A percentile compares a stretch with the other conserved stretches of the same genome.
These are phyloP conservation scores for Calycopis cecrops DNA, from an alignment of 1,140 invertebrate genomes.

Conservation along the genomic window DNA sequence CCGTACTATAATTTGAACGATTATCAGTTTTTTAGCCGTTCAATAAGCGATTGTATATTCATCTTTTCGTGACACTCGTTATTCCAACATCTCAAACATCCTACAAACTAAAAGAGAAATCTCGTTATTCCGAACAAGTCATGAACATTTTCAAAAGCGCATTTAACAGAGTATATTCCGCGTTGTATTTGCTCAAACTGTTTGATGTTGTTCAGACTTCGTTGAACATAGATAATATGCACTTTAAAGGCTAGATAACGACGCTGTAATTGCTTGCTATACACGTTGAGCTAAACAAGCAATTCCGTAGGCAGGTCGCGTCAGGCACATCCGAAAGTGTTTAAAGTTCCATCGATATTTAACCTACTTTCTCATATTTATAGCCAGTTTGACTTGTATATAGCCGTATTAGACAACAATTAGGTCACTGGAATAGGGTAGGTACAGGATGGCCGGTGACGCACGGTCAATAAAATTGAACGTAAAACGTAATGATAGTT, in stretches of 20 bases:
- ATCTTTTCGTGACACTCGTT: no score
- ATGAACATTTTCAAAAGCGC: not conserved
- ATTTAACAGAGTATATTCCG: not conserved
- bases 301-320: slow-evolving; percentile 34
- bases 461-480: slow-evolving; percentile 32
- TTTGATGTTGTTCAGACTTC: no score
- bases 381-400: slow-evolving; percentile 59
- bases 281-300: slow-evolving; percentile 34
- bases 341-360: slow-evolving; percentile 65
- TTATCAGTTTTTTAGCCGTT: no score
- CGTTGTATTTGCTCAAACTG: not conserved
- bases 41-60: no score
- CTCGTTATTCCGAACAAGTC: not conserved
- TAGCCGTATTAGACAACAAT: slow-evolving; percentile 60
- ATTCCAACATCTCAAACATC: no score
- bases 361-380: slow-evolving; percentile 69
- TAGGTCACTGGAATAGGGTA: slow-evolving; percentile 61
- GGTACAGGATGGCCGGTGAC: slow-evolving; percentile 34
- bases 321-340: slow-evolving; percentile 40
- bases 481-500: slow-evolving; percentile 28
- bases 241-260: not conserved
- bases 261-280: not conserved
- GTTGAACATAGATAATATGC: no score
- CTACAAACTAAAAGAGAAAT: no score
- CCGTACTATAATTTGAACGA: no score